Conservation (phyloP, 2,797 vertebrate genomes). For the Brachymystax lenok region DNA sequence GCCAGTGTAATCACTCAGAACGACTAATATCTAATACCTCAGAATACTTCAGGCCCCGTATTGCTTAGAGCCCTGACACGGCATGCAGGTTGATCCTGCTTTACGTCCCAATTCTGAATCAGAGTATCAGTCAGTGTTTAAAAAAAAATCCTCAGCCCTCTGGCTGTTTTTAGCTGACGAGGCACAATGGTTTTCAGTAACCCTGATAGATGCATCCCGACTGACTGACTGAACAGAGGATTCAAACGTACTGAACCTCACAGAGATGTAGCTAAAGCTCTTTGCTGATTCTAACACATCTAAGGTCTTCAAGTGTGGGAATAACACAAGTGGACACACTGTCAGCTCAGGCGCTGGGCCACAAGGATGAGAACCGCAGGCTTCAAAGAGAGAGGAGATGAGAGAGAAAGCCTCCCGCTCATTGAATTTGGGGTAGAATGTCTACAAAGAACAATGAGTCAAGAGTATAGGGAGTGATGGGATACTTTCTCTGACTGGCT, state of each 20-base stretch:
- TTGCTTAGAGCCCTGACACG: background rate
- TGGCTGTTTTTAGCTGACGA: constrained; percentile 49
- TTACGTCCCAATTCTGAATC: background rate
- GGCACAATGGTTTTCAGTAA: constrained; percentile 14
- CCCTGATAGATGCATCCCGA: constrained; percentile 28
- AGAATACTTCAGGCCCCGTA: background rate
- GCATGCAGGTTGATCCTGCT: background rate
- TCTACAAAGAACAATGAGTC: background rate
- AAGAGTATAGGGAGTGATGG: constrained; percentile 22
- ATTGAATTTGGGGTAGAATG: constrained; percentile 42
- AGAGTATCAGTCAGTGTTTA: constrained; percentile 26
- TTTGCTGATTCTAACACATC: constrained; percentile 39
- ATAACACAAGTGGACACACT: constrained; percentile 12
- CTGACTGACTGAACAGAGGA: constrained; percentile 21
- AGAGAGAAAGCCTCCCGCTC: constrained; percentile 25
- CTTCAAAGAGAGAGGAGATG: constrained; percentile 39
- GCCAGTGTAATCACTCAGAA: background rate
- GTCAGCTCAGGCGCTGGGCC: constrained; percentile 18
- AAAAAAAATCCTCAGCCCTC: constrained; percentile 36
- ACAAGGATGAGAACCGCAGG: constrained; percentile 31
- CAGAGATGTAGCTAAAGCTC: constrained; percentile 13
- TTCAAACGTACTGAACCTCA: constrained; percentile 35
- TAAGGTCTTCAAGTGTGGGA: background rate
- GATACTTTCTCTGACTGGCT: background rate
- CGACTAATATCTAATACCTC: background rate